phyloP scores from a whole-genome alignment of 2,888 invertebrate species.

The Therioaphis trifolii region DNA sequence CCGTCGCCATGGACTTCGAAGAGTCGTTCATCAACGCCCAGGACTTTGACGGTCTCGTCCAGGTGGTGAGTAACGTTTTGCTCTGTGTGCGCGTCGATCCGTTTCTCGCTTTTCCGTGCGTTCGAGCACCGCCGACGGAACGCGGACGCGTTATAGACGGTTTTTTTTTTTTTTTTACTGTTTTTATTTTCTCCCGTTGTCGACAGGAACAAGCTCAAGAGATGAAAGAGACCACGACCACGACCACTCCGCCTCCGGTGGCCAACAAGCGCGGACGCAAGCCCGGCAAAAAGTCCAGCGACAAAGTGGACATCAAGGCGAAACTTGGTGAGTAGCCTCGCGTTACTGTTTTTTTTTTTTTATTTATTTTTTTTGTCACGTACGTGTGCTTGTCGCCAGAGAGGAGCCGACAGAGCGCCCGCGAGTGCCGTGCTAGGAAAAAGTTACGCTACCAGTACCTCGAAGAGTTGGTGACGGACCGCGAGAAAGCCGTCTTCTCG shows the following conservation, averaged over 20 bases:
- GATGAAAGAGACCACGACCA: slow-evolving; percentile 80
- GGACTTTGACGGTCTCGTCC: slow-evolving; percentile 64
- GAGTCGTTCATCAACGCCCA: slow-evolving; percentile 65
- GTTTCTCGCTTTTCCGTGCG: no score
- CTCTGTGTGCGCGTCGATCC: background rate
- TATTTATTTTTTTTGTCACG: no score
- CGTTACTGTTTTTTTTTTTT: no score
- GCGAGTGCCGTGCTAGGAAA: slow-evolving; percentile 96
- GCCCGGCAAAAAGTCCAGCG: slow-evolving; percentile 85
- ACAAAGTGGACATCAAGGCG: slow-evolving; percentile 93
- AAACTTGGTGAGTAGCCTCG: slow-evolving; percentile 79
- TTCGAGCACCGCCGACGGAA: no score
- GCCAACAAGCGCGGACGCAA: slow-evolving; percentile 82
- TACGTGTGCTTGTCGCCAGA: slow-evolving; percentile 73
- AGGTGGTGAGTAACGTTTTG: slow-evolving; percentile 64
- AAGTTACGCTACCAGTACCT: slow-evolving; percentile 96
- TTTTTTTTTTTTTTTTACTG: background rate
- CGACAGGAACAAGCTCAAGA: slow-evolving; percentile 65
- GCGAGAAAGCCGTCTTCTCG: slow-evolving; percentile 91
- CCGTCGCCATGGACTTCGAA: slow-evolving; percentile 65
- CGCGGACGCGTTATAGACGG: no score
- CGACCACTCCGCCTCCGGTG: slow-evolving; percentile 70
- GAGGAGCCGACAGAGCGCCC: slow-evolving; percentile 94
- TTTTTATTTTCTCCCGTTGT: background rate
- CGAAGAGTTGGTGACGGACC: slow-evolving; percentile 91